Conservation (phyloP, 1,140 invertebrate genomes). For the Ephestia elutella region DNA sequence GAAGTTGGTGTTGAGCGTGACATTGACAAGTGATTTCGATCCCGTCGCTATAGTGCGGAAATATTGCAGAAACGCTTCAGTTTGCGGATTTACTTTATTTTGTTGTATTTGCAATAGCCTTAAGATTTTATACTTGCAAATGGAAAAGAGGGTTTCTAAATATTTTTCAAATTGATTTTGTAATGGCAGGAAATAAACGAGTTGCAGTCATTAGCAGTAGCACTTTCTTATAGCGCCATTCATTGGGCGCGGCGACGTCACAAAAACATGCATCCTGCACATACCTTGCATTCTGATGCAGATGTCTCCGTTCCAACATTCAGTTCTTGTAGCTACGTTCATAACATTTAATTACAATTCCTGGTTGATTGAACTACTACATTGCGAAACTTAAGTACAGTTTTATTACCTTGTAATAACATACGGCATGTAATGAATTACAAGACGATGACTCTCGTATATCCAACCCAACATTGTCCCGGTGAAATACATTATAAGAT, state of each 20-base stretch:
- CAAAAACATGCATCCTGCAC: neutral
- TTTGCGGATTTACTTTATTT: too few species aligned
- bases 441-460: too few species aligned
- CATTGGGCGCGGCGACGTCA: neutral
- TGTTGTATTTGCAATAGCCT: neutral
- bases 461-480: too few species aligned
- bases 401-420: neutral
- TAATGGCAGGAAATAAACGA: neutral
- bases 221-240: neutral
- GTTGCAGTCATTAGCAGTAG: neutral
- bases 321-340: neutral
- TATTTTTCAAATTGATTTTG: too few species aligned
- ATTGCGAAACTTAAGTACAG: neutral
- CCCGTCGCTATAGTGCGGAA: constrained; percentile 19
- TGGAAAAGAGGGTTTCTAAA: too few species aligned
- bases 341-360: neutral
- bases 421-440: neutral
- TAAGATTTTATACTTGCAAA: neutral
- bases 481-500: too few species aligned
- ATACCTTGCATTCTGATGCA: neutral
- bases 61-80: constrained; percentile 14
- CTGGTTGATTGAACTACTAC: neutral
- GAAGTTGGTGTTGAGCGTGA: neutral
- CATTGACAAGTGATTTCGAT: constrained; percentile 29
- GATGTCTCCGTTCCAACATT: neutral